A percentile compares a stretch with the other conserved stretches of the same genome.
Evolutionary conservation across 2,113 vertebrate species (phyloP).

Genomic region (Pardalotus punctatus): DNA sequence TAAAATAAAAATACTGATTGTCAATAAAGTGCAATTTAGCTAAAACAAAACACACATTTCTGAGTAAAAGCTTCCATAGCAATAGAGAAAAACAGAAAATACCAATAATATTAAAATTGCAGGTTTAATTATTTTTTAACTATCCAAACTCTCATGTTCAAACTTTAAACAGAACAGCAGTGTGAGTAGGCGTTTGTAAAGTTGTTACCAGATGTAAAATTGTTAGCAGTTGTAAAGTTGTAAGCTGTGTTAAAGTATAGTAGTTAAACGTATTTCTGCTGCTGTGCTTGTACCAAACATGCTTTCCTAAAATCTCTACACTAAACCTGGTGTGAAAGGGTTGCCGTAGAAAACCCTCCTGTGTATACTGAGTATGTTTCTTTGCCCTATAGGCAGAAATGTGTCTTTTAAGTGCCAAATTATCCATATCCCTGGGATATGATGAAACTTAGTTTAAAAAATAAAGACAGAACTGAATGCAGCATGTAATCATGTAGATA

Average conservation of each 20-base stretch:
- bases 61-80: background rate
- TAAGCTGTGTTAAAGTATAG: background rate
- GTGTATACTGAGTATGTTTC: background rate
- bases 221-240: background rate
- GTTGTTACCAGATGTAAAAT: background rate
- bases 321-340: background rate
- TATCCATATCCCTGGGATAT: background rate
- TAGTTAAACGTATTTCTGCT: background rate
- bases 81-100: background rate
- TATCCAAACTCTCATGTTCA: background rate
- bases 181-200: background rate
- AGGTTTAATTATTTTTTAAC: background rate
- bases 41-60: background rate
- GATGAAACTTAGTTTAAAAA: background rate
- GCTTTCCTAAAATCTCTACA: background rate
- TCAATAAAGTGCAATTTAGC: background rate
- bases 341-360: background rate
- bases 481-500: background rate
- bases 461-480: background rate
- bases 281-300: background rate
- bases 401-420: background rate
- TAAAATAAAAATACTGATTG: background rate
- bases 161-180: background rate
- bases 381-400: background rate
- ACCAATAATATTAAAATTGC: background rate